A percentile compares a stretch with the other conserved stretches of the same genome.
phyloP scores from a whole-genome alignment of 2,113 vertebrate species.

The Forbesichthys papilliferus region DNA sequence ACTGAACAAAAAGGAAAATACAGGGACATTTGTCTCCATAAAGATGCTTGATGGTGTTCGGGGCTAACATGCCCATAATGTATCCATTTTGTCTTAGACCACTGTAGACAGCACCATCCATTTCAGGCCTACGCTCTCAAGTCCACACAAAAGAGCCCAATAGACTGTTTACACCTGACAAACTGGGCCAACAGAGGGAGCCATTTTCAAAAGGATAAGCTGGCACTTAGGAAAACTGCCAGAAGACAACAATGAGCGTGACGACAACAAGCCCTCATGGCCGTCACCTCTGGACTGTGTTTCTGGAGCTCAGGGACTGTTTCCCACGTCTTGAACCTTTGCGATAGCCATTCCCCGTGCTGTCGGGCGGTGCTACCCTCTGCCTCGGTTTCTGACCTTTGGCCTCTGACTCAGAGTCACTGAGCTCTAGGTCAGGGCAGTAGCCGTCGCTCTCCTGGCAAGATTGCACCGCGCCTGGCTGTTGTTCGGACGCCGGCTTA shows the following conservation, averaged over 20 bases:
- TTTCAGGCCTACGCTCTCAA: neutral
- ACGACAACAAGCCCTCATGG: constrained; percentile 20
- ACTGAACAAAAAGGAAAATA: neutral
- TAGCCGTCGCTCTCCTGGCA: constrained; percentile 95
- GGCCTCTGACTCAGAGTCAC: constrained; percentile 93
- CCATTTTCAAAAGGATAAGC: constrained; percentile 14
- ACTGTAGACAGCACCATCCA: constrained; percentile 3
- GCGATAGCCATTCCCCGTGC: constrained; percentile 69
- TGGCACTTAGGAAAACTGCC: constrained; percentile 44
- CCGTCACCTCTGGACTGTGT: constrained; percentile 90
- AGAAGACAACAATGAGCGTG: neutral
- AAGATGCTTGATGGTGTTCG: neutral
- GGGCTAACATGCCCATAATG: neutral
- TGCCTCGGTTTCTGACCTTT: constrained; percentile 81
- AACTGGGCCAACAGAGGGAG: neutral
- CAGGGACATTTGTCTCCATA: neutral
- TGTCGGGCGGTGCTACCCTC: constrained; percentile 66
- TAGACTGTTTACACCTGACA: constrained; percentile 6
- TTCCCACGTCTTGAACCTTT: constrained; percentile 75
- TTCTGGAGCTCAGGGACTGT: constrained; percentile 80
- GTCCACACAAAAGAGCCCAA: constrained; percentile 21
- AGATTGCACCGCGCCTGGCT: constrained; percentile 64
- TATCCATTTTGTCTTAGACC: neutral
- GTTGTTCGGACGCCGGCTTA: constrained; percentile 77
- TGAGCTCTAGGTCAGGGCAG: constrained; percentile 94